phyloP scores from a whole-genome alignment of 1,140 invertebrate genomes.

The Halictus rubicundus region DNA sequence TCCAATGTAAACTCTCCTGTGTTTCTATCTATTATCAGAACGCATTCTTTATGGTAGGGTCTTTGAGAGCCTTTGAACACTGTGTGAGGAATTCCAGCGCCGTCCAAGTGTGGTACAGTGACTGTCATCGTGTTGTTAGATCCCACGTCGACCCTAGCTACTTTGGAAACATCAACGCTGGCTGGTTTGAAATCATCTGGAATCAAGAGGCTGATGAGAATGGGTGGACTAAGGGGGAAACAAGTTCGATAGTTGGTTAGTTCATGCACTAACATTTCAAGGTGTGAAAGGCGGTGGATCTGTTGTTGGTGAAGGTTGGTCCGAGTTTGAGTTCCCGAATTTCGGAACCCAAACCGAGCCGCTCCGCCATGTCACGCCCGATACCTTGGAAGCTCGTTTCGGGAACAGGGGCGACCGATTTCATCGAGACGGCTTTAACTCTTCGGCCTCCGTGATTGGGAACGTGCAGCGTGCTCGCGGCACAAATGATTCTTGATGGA shows the following conservation, averaged over 20 bases:
- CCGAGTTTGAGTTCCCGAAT: constrained; percentile 91
- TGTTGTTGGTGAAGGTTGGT: constrained; percentile 88
- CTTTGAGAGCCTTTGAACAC: constrained; percentile 96
- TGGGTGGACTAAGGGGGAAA: not conserved
- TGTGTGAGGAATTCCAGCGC: constrained; percentile 92
- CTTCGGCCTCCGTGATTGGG: not conserved
- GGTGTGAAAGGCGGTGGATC: constrained; percentile 89
- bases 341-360: constrained; percentile 87
- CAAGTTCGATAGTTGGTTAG: constrained; percentile 10
- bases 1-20: constrained; percentile 97
- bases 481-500: not conserved
- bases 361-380: constrained; percentile 84
- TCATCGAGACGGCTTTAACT: constrained; percentile 10
- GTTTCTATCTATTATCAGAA: constrained; percentile 94
- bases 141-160: constrained; percentile 93
- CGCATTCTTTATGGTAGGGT: constrained; percentile 95
- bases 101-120: constrained; percentile 95
- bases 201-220: constrained; percentile 55
- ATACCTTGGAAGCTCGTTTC: constrained; percentile 51
- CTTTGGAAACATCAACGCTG: constrained; percentile 94
- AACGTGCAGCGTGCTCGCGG: not conserved
- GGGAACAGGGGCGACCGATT: constrained; percentile 33
- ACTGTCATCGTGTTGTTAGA: constrained; percentile 94
- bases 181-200: constrained; percentile 98
- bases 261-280: constrained; percentile 88